These are phyloP conservation scores for Caenorhabditis japonica DNA, from an alignment of 2,888 invertebrate genomes.

Conservation along the genomic window DNA sequence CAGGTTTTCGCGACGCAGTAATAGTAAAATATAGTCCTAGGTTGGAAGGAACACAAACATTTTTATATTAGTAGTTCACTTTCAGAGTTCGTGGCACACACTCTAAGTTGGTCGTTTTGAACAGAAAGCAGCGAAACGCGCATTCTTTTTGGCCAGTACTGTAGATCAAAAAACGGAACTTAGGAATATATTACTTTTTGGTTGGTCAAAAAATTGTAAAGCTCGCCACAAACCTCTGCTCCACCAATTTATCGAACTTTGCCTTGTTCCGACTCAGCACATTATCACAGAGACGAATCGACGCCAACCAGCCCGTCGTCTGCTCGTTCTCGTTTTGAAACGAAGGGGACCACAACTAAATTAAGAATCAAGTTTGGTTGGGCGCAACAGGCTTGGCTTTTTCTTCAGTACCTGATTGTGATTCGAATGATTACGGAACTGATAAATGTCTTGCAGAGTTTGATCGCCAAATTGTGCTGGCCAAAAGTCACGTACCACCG, in stretches of 20 bases:
- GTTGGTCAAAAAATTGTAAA: too few species aligned
- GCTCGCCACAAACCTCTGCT: conserved; percentile 37
- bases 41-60: not conserved
- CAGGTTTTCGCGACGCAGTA: too few species aligned
- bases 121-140: too few species aligned
- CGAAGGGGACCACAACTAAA: conserved; percentile 51
- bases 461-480: conserved; percentile 49
- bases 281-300: conserved; percentile 71
- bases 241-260: conserved; percentile 71
- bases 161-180: too few species aligned
- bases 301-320: conserved; percentile 72
- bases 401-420: conserved; percentile 32
- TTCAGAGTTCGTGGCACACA: too few species aligned
- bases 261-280: conserved; percentile 62
- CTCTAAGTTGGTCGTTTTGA: too few species aligned
- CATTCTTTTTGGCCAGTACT: too few species aligned
- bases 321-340: conserved; percentile 55
- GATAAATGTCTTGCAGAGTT: conserved; percentile 43
- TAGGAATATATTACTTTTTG: too few species aligned
- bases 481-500: conserved; percentile 43
- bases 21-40: too few species aligned
- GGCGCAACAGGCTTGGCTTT: too few species aligned
- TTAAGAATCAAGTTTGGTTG: too few species aligned
- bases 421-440: conserved; percentile 41
- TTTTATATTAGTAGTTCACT: too few species aligned